A percentile compares a stretch with the other conserved stretches of the same genome.
phyloP scores from a whole-genome alignment of 2,888 invertebrate genomes.

The Metacarcinus magister region DNA sequence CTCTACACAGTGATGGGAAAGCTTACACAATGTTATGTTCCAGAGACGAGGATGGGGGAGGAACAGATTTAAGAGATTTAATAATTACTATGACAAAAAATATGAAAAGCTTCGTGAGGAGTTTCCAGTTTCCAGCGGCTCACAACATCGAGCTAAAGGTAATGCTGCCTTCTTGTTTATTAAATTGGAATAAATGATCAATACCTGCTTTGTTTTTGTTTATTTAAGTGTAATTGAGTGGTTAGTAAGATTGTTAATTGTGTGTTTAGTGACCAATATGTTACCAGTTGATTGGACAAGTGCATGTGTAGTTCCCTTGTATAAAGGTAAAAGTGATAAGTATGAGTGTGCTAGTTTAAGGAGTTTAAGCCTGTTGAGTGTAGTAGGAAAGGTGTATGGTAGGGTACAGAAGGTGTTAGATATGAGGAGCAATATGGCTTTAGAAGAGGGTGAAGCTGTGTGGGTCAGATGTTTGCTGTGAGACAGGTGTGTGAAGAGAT shows the following conservation, averaged over 20 bases:
- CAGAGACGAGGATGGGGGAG: background rate
- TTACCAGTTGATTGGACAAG: too few species aligned
- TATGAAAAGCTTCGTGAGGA: background rate
- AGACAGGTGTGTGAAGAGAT: too few species aligned
- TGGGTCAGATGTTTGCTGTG: too few species aligned
- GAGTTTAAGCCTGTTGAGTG: too few species aligned
- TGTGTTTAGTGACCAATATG: too few species aligned
- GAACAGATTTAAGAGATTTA: background rate
- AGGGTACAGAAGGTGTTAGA: too few species aligned
- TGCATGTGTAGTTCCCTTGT: too few species aligned
- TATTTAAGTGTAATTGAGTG: background rate
- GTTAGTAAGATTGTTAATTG: background rate
- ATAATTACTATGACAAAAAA: background rate
- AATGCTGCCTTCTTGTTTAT: background rate
- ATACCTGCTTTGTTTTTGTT: background rate
- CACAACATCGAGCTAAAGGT: conserved; percentile 16
- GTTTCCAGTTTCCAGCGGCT: conserved; percentile 5
- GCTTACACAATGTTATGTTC: background rate
- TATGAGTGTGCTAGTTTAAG: too few species aligned
- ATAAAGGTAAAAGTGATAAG: too few species aligned
- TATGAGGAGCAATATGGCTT: too few species aligned
- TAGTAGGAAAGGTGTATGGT: too few species aligned
- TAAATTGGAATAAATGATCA: background rate
- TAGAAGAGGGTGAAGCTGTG: too few species aligned
- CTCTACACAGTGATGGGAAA: background rate